phyloP scores from a whole-genome alignment of 2,797 vertebrate genomes.

The Phrynocephalus forsythii region DNA sequence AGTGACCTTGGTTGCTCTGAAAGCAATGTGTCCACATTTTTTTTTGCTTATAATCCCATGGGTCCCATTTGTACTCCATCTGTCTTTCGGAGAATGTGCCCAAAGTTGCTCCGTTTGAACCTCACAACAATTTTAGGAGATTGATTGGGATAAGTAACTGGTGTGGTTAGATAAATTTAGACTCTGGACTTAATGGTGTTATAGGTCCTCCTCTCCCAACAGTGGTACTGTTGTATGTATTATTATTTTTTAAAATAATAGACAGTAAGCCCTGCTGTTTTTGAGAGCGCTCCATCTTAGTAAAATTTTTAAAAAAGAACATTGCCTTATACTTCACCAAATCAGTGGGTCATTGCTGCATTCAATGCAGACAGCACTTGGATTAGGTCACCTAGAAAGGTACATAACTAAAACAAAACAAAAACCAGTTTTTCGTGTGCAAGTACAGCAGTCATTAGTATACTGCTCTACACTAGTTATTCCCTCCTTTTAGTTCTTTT shows the following conservation, averaged over 20 bases:
- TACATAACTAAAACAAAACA: not conserved
- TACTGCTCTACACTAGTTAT: not conserved
- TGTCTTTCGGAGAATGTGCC: not conserved
- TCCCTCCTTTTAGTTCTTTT: not conserved
- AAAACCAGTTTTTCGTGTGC: not conserved
- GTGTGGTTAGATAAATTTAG: not conserved
- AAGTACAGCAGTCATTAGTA: not conserved
- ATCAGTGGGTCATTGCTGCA: no score
- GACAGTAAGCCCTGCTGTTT: not conserved
- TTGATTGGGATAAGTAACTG: not conserved
- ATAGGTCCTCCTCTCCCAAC: not conserved
- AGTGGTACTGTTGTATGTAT: no score
- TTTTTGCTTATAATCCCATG: not conserved
- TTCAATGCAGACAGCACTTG: not conserved
- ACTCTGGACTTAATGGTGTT: not conserved
- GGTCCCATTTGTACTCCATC: not conserved
- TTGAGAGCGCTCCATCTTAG: not conserved
- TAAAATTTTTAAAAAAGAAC: no score
- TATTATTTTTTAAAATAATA: no score
- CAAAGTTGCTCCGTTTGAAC: not conserved
- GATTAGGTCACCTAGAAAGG: not conserved
- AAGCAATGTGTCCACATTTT: no score
- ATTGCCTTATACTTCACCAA: no score
- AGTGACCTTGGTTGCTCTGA: not conserved
- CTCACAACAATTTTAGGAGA: not conserved